A percentile compares a stretch with the other conserved stretches of the same genome.
Conservation (phyloP, 2,888 invertebrate genomes). For the Stenoptilia bipunctidactyla region DNA sequence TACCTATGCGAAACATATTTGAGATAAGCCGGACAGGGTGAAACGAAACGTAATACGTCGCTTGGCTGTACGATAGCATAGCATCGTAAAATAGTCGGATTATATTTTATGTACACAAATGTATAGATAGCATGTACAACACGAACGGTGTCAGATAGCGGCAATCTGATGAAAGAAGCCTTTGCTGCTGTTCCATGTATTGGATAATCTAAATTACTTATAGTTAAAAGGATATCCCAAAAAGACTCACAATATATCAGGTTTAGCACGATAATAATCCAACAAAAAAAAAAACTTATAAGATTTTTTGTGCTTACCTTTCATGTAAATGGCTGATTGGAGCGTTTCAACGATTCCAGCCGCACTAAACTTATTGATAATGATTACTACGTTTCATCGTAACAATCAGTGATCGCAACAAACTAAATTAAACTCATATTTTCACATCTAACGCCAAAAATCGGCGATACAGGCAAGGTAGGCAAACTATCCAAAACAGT, state of each 20-base stretch:
- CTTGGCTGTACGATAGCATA: conserved; percentile 9
- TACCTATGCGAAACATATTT: too few relatives aligned
- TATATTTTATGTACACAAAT: conserved; percentile 28
- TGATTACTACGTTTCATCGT: conserved; percentile 19
- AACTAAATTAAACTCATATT: conserved; percentile 44
- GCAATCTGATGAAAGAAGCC: conserved; percentile 40
- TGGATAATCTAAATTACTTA: too few relatives aligned
- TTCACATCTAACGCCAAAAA: conserved; percentile 47
- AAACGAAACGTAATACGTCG: conserved; percentile 39
- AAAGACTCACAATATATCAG: too few relatives aligned
- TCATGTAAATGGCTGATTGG: conserved; percentile 70
- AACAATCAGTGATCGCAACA: conserved; percentile 16
- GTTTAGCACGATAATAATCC: neutral
- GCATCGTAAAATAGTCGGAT: conserved; percentile 38
- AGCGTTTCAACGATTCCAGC: conserved; percentile 26
- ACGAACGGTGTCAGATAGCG: conserved; percentile 39
- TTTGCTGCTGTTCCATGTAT: too few relatives aligned
- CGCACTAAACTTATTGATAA: neutral
- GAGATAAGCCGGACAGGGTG: conserved; percentile 18
- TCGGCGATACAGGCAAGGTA: conserved; percentile 64
- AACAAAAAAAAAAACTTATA: conserved; percentile 38
- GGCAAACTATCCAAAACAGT: conserved; percentile 70
- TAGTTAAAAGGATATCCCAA: too few relatives aligned
- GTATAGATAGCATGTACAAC: conserved; percentile 31
- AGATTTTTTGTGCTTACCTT: conserved; percentile 68